Evolutionary conservation across 2,113 vertebrate species (phyloP).

Genomic region (Panthera tigris): DNA sequence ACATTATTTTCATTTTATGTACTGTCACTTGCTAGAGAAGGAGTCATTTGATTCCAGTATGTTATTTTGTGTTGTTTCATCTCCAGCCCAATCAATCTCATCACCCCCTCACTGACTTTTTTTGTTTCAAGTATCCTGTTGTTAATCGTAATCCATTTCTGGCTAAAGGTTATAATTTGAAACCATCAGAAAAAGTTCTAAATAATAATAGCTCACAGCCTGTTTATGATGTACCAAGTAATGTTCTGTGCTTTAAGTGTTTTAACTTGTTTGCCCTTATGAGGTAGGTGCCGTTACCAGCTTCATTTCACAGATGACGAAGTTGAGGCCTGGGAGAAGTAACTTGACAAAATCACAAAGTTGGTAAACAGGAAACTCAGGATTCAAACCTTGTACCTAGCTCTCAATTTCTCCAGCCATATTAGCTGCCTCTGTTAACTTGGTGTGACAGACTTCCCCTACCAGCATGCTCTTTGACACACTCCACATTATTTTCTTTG

Average conservation of each 20-base stretch:
- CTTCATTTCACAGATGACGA: slow-evolving; percentile 42
- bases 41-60: slow-evolving; percentile 66
- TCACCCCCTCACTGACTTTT: slow-evolving; percentile 28
- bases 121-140: slow-evolving; percentile 61
- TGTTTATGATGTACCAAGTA: not conserved
- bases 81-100: slow-evolving; percentile 61
- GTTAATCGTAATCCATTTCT: slow-evolving; percentile 64
- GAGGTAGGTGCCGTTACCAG: slow-evolving; percentile 26
- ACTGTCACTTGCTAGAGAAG: slow-evolving; percentile 58
- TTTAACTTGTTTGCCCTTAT: slow-evolving; percentile 44
- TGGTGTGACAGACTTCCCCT: not conserved
- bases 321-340: not conserved
- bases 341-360: not conserved
- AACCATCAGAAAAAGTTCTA: slow-evolving; percentile 45
- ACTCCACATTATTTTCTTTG: not conserved
- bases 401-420: not conserved
- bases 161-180: slow-evolving; percentile 59
- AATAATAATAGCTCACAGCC: slow-evolving; percentile 40
- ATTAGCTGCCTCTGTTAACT: not conserved
- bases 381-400: not conserved
- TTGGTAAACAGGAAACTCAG: not conserved
- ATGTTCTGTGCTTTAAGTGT: not conserved
- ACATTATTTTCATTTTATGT: slow-evolving; percentile 72
- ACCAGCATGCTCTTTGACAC: not conserved
- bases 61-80: slow-evolving; percentile 67